phyloP scores from a whole-genome alignment of 2,113 vertebrate species.

The Nycticryphes semicollaris region DNA sequence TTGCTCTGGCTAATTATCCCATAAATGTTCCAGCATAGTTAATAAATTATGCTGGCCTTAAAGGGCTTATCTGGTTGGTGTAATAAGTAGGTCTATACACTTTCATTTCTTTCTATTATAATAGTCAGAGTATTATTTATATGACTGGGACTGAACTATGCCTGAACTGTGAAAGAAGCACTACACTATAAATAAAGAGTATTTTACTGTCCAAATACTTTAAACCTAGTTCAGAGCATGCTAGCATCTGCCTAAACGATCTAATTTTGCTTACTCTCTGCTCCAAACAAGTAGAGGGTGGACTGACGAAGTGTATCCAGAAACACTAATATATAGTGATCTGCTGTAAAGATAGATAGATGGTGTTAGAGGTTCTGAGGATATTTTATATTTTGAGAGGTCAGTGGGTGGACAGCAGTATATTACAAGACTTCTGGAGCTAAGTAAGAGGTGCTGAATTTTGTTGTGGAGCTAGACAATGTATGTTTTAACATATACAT shows the following conservation, averaged over 20 bases:
- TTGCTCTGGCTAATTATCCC: constrained; percentile 34
- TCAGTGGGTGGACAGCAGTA: not conserved
- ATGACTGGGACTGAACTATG: constrained; percentile 40
- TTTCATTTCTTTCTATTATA: not conserved
- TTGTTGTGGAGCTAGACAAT: not conserved
- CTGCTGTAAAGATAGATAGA: not conserved
- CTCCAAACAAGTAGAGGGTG: not conserved
- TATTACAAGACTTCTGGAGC: not conserved
- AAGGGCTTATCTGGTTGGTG: constrained; percentile 10
- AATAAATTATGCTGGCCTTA: constrained; percentile 35
- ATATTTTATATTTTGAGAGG: not conserved
- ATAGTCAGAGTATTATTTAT: constrained; percentile 46
- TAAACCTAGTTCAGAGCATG: not conserved
- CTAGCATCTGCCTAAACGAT: constrained; percentile 15
- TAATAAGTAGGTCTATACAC: not conserved
- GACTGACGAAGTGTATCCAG: not conserved
- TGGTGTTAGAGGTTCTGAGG: not conserved
- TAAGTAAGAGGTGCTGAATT: not conserved
- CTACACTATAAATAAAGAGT: constrained; percentile 14
- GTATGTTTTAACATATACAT: not conserved
- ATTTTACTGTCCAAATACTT: constrained; percentile 21
- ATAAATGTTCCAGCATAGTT: not conserved
- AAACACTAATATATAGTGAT: not conserved
- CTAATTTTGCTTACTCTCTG: not conserved
- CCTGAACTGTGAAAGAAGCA: constrained; percentile 47